These are phyloP conservation scores for Heliconius eleuchia DNA, from an alignment of 1,140 invertebrate species.

Conservation along the genomic window DNA sequence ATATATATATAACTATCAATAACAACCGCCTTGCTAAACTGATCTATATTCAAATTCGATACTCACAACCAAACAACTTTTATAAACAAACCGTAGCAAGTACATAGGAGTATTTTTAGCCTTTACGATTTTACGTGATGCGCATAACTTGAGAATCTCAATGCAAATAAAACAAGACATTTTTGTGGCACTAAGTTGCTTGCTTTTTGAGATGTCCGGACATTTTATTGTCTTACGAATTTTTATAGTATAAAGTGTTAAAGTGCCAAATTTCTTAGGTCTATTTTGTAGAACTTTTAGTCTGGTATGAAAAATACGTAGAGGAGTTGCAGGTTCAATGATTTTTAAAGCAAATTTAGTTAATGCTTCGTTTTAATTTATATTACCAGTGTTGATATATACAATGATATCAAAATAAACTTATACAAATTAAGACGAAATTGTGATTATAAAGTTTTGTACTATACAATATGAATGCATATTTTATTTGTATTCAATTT, in stretches of 20 bases:
- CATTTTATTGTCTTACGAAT: not conserved
- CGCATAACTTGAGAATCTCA: conserved; percentile 18
- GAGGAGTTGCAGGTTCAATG: no score
- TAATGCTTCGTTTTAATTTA: no score
- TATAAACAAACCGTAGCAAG: conserved; percentile 15
- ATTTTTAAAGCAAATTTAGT: no score
- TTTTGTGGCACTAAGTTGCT: conserved; percentile 1
- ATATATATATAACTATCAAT: no score
- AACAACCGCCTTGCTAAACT: not conserved
- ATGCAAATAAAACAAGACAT: conserved; percentile 20
- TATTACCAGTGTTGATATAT: no score
- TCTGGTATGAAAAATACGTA: no score
- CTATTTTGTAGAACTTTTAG: no score
- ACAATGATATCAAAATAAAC: no score
- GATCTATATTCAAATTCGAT: not conserved
- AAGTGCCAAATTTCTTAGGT: not conserved
- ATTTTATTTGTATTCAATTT: no score
- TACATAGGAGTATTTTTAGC: conserved; percentile 18
- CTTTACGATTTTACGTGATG: conserved; percentile 30
- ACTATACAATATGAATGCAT: no score
- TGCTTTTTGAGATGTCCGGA: not conserved
- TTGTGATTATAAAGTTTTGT: no score
- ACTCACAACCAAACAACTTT: not conserved
- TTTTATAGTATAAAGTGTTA: not conserved
- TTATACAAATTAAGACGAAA: no score